Percentiles rank a stretch among this genome's conserved stretches.
Evolutionary conservation across 2,113 vertebrate genomes (phyloP).

Genomic region (Corythornis madagascariensis): DNA sequence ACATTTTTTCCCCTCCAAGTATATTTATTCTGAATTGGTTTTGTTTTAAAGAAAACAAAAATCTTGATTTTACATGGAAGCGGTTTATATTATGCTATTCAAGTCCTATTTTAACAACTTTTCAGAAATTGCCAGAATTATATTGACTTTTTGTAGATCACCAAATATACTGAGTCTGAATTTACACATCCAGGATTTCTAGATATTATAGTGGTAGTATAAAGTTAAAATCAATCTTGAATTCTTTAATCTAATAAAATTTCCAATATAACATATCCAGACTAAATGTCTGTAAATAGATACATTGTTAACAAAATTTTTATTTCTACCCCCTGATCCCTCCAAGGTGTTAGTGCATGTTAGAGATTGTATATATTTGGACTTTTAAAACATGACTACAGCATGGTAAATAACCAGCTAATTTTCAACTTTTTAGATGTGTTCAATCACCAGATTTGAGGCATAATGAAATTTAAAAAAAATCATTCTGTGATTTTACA

Average conservation of each 20-base stretch:
- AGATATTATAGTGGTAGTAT: not conserved
- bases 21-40: not conserved
- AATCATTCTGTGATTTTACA: not conserved
- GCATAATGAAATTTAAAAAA: not conserved
- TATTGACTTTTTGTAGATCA: not conserved
- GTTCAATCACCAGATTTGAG: not conserved
- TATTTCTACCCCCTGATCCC: accelerated
- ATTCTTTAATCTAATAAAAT: not conserved
- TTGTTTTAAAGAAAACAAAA: not conserved
- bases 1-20: not conserved
- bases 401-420: not conserved
- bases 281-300: not conserved
- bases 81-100: not conserved
- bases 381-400: not conserved
- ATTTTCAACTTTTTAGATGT: not conserved
- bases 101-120: not conserved
- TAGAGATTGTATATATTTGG: not conserved
- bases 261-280: not conserved
- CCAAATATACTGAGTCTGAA: not conserved
- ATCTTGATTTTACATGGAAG: not conserved
- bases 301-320: not conserved
- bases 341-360: not conserved
- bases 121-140: not conserved
- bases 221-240: not conserved
- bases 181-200: not conserved